Base-by-base conservation (phyloP, 2,888 invertebrate genomes). In the Nudaria mundana region DNA sequence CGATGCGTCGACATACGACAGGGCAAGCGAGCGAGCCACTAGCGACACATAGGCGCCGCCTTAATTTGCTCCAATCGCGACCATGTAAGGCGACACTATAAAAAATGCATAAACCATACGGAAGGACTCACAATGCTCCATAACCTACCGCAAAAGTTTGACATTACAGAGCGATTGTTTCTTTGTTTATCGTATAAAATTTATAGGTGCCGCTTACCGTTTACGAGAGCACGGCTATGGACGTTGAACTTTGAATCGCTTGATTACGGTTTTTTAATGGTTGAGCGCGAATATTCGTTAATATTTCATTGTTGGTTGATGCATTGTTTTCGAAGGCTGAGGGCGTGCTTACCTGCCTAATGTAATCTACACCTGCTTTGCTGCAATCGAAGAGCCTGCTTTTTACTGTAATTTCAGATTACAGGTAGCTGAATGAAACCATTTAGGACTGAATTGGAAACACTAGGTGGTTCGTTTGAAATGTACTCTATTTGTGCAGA, bases 221-320 rank as follows among this genome's bases (percentile, higher is more conserved):
- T 78, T 81, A 80, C 50, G 63, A 59, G 56, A 68, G 65, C 65
- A 66, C 63, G 67, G 67, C 71, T 66, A 52, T 76, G 80, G 77
- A 60, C 81, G 71, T 80, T 83, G 86, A 87, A 82, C 87, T 79
- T 70, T 74, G 67, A 77, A 82, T 80, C 76, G 75, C 64, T 71
- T 79, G 80, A 85, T 85, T 84, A 83, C 77, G 76, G 73, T 71
- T 81, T 83, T 80, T 84, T 81, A 82, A 83, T 83, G 76, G 76
- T 66, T 71, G 61, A 66, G 64, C 62, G 73, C 61, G 71, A 76
- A 71, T 77, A 75, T 79, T 81, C 70, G 71, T 73, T 73, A 62
- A 68, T 76, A 75, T 73, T 76, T 71, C 71, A 76, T 71, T 78
- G 71, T 75, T 63, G 52, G 60, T 47, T 54, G 44, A 63, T 63